phyloP scores from a whole-genome alignment of 1,140 invertebrate genomes.

The Protaetia brevitarsis region DNA sequence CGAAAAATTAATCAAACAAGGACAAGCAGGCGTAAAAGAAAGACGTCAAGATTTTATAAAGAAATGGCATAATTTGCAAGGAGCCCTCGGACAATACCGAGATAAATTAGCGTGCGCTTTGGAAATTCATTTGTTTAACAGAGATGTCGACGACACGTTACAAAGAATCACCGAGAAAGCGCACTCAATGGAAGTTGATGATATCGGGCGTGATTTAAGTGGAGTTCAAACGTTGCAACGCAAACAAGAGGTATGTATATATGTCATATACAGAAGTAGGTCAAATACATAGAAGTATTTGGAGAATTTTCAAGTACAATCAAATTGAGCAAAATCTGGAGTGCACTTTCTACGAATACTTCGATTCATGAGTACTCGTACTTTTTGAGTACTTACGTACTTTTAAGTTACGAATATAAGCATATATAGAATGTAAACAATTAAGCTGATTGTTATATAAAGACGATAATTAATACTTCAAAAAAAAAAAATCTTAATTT shows the following conservation, averaged over 20 bases:
- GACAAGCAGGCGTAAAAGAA: slow-evolving; percentile 72
- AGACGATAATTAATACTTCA: too few species aligned
- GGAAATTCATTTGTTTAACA: slow-evolving; percentile 89
- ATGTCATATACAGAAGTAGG: neutral
- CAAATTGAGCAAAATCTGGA: too few species aligned
- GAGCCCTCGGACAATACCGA: slow-evolving; percentile 79
- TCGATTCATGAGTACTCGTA: too few species aligned
- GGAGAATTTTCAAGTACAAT: too few species aligned
- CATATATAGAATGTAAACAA: too few species aligned
- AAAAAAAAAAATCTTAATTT: too few species aligned
- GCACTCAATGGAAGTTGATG: slow-evolving; percentile 69
- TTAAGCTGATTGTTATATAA: too few species aligned
- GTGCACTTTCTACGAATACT: too few species aligned
- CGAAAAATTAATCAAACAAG: slow-evolving; percentile 87
- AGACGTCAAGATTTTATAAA: slow-evolving; percentile 77
- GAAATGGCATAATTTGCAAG: slow-evolving; percentile 76
- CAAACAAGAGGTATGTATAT: slow-evolving; percentile 58
- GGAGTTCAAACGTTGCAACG: slow-evolving; percentile 76
- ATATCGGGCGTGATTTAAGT: slow-evolving; percentile 74
- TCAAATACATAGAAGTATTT: too few species aligned
- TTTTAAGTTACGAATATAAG: too few species aligned
- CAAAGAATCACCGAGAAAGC: slow-evolving; percentile 82
- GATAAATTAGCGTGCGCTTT: slow-evolving; percentile 76
- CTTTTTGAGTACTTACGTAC: too few species aligned
- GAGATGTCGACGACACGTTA: slow-evolving; percentile 81